Evolutionary conservation across 2,888 invertebrate genomes (phyloP), one percentile per base, ranked within the genome.

Genomic region (Congeria kusceri): DNA sequence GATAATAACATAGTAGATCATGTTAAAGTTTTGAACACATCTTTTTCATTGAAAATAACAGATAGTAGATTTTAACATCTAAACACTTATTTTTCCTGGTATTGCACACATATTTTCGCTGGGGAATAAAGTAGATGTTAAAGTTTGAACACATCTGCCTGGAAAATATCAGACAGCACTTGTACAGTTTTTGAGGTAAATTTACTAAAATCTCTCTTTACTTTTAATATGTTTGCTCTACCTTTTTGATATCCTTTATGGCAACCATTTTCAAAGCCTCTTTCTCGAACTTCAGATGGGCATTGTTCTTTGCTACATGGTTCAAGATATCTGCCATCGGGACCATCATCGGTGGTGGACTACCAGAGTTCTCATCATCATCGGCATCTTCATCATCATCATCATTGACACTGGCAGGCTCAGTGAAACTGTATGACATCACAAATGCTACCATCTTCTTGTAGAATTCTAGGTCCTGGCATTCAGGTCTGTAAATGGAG

Each of bases 371-470:
- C 15, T 85, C 87, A 46, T 86, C 87, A 15, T 87, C 88, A n/a
- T 89, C 86, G 2, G 85, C 85, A 15, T 86, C 87, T 7, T 83
- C 85, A 15, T 80, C 79, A 13, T 78, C 78, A 11, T 78, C 67
- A 53, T 78, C 77, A 11, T 11, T 32, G 7, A 66, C 2, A 7
- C 77, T 69, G 11, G 68, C 70, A 4, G 92, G 91, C 74, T 93
- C 93, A n/a, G 93, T 93, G 80, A 93, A 93, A 70, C 93, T 93
- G 89, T 93, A 93, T 0, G 93, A 92, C 93, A 93, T 93, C 20
- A 93, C 91, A 86, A 93, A 93, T 18, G 93, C 92, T 13, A 93
- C 93, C 91, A 93, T 92, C 78, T 88, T 86, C 85, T 92, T 93
- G 88, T 92, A 93, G 67, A 91, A 88, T 15, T 91, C 89, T n/a